Evolutionary conservation across 1,140 invertebrate genomes (phyloP).

Genomic region (Drosophila sulfurigaster): DNA sequence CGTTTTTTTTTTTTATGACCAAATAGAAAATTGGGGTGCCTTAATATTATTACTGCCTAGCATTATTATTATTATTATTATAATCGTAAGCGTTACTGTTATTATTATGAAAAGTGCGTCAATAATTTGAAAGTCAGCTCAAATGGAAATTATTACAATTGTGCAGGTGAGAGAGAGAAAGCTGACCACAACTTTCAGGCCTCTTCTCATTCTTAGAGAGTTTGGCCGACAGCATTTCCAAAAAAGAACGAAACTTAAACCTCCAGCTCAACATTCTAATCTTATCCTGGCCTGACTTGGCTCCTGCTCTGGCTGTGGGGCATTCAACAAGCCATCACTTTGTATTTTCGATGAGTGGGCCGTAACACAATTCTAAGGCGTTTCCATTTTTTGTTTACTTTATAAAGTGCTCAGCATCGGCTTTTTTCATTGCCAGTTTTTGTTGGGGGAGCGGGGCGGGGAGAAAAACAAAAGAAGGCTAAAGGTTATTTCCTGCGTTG

Average conservation of each 20-base stretch:
- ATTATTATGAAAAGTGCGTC: constrained; percentile 69
- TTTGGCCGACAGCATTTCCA: background rate
- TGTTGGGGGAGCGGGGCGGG: background rate
- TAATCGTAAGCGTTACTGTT: constrained; percentile 57
- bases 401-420: constrained; percentile 22
- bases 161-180: background rate
- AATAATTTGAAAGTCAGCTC: constrained; percentile 42
- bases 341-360: background rate
- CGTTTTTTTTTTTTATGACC: constrained; percentile 45
- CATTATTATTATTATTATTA: constrained; percentile 63
- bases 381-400: constrained; percentile 27
- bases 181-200: background rate
- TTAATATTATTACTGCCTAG: constrained; percentile 65
- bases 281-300: background rate
- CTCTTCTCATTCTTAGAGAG: background rate
- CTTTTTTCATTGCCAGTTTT: background rate
- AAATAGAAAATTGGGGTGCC: constrained; percentile 58
- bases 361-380: background rate
- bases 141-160: constrained; percentile 41
- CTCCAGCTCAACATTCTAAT: constrained; percentile 2
- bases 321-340: background rate
- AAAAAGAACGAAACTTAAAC: background rate
- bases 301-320: background rate
- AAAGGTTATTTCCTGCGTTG: background rate
- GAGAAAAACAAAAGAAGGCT: background rate